Percentiles rank a stretch among this genome's conserved stretches.
Conservation (phyloP, 2,888 invertebrate genomes). For the Thyatira batis region DNA sequence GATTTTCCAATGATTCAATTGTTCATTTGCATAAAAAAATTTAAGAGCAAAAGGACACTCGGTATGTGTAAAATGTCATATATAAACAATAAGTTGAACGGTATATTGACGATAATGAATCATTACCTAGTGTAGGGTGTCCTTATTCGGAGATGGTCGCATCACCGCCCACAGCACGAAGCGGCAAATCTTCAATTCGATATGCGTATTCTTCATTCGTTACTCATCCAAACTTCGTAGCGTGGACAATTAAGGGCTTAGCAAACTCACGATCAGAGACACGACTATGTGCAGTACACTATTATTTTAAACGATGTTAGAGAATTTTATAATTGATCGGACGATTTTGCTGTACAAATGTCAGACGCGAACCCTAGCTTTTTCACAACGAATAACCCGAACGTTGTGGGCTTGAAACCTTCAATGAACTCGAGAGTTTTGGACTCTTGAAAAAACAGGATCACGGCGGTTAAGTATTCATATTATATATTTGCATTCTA, state of each 20-base stretch:
- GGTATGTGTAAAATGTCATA: neutral
- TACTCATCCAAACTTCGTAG: neutral
- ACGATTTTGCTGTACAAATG: too few relatives aligned
- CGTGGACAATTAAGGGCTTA: neutral
- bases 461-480: too few relatives aligned
- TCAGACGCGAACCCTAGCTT: too few relatives aligned
- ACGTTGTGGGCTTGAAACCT: too few relatives aligned
- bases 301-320: too few relatives aligned
- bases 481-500: too few relatives aligned
- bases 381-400: too few relatives aligned
- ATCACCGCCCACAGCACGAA: conserved; percentile 22
- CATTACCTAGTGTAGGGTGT: conserved; percentile 18
- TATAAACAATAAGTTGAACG: neutral
- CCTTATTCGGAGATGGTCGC: conserved; percentile 29
- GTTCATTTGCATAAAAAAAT: conserved; percentile 34
- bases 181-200: conserved; percentile 19
- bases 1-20: conserved; percentile 45
- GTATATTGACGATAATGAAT: conserved; percentile 18
- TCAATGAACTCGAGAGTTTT: too few relatives aligned
- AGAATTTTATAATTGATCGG: too few relatives aligned
- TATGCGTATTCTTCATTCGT: conserved; percentile 10
- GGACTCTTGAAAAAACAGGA: too few relatives aligned
- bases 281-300: too few relatives aligned
- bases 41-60: neutral
- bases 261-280: too few relatives aligned